Conservation (phyloP, 2,797 vertebrate species). For the Rhinella marina region DNA sequence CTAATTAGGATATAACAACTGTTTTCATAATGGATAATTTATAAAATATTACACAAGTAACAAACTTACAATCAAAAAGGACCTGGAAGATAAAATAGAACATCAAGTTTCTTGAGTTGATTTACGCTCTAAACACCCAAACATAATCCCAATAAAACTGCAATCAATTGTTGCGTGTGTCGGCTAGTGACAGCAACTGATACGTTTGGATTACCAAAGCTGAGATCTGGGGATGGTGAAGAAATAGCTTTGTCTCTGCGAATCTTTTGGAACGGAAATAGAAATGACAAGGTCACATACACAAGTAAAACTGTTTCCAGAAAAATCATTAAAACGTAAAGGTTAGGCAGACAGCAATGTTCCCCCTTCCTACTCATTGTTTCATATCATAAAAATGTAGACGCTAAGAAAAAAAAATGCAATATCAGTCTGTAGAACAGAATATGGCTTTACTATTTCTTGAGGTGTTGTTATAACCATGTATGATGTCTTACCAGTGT, state of each 20-base stretch:
- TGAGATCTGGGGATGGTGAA: conserved; percentile 34
- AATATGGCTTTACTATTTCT: neutral
- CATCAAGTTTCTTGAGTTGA: neutral
- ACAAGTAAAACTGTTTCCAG: conserved; percentile 49
- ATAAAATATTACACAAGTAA: neutral
- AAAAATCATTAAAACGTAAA: conserved; percentile 58
- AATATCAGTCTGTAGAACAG: conserved; percentile 19
- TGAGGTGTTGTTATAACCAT: neutral
- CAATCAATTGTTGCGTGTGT: conserved; percentile 31
- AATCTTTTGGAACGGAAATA: conserved; percentile 56
- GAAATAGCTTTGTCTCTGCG: conserved; percentile 52
- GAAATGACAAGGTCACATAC: conserved; percentile 59
- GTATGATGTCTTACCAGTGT: neutral
- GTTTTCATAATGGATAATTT: neutral
- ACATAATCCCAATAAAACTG: conserved; percentile 39
- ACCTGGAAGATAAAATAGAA: neutral
- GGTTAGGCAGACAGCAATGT: conserved; percentile 38
- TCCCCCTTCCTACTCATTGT: conserved; percentile 32
- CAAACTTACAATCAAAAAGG: neutral
- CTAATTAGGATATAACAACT: no score
- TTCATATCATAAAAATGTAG: conserved; percentile 23
- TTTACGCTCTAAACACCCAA: conserved; percentile 14
- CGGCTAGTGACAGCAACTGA: conserved; percentile 27
- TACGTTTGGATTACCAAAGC: conserved; percentile 31
- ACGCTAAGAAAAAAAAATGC: conserved; percentile 16